These are phyloP conservation scores for Pollicipes pollicipes DNA, from an alignment of 1,140 invertebrate species.

Conservation along the genomic window DNA sequence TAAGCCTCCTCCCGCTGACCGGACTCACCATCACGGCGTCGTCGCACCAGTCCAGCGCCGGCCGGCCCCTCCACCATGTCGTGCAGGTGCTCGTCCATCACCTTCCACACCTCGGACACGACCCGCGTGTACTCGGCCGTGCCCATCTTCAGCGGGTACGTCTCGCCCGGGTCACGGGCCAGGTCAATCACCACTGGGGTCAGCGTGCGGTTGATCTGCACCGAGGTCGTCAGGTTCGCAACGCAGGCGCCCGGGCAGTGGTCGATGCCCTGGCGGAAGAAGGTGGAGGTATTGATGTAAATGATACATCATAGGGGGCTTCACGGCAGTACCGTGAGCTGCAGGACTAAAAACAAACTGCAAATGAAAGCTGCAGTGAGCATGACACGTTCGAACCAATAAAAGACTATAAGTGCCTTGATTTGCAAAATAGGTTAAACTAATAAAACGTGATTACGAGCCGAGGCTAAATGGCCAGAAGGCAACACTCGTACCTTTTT, in stretches of 20 bases:
- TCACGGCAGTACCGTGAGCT: too few species aligned
- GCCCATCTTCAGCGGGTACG: constrained; percentile 25
- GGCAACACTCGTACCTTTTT: constrained; percentile 18
- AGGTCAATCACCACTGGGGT: constrained; percentile 30
- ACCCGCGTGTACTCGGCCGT: constrained; percentile 23
- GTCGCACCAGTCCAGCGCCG: constrained; percentile 32
- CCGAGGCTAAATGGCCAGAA: neutral
- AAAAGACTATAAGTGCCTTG: neutral
- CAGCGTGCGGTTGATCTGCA: constrained; percentile 26
- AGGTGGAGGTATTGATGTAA: too few species aligned
- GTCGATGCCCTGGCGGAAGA: constrained; percentile 25
- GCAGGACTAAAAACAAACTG: too few species aligned
- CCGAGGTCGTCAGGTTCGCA: constrained; percentile 28
- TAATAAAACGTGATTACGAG: constrained; percentile 1
- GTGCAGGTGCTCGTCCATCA: constrained; percentile 22
- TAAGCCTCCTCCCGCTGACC: too few species aligned
- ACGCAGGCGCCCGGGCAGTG: constrained; percentile 31
- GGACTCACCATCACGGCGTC: constrained; percentile 28
- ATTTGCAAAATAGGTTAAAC: neutral
- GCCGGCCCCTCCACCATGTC: constrained; percentile 24
- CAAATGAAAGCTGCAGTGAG: too few species aligned
- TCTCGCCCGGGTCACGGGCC: constrained; percentile 31
- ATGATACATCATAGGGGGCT: too few species aligned
- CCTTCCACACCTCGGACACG: constrained; percentile 21
- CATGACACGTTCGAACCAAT: too few species aligned